Evolutionary conservation across 2,797 vertebrate species (phyloP).

Genomic region (Acrossocheilus wenchowensis): DNA sequence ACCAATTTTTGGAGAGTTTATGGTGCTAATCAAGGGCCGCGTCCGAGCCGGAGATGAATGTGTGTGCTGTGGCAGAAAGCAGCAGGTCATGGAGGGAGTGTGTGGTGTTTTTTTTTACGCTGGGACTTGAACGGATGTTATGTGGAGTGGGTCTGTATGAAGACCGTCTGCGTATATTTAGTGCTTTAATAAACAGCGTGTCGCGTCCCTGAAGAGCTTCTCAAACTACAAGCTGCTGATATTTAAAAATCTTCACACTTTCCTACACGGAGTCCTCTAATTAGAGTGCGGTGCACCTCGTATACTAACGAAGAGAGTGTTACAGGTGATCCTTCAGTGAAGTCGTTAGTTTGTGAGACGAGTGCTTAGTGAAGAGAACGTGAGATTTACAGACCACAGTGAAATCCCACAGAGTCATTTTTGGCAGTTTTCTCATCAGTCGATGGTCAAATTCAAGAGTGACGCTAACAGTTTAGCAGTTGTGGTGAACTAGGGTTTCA

Average conservation of each 20-base stretch:
- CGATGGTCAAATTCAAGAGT: neutral
- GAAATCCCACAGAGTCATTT: neutral
- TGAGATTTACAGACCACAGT: neutral
- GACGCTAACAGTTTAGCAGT: neutral
- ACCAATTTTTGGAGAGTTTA: conserved; percentile 76
- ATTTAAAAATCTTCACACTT: conserved; percentile 5
- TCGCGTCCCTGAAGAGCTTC: neutral
- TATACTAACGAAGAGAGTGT: neutral
- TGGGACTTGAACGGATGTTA: neutral
- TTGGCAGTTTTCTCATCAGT: neutral
- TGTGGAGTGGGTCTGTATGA: neutral
- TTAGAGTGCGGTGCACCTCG: neutral
- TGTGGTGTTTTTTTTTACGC: conserved; percentile 25
- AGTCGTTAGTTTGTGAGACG: neutral
- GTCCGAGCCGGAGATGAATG: conserved; percentile 73
- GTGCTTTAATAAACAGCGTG: conserved; percentile 3
- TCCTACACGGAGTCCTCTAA: neutral
- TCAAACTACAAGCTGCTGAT: conserved; percentile 1
- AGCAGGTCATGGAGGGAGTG: conserved; percentile 60
- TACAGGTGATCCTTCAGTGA: neutral
- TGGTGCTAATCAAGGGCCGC: conserved; percentile 76
- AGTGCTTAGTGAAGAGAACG: neutral
- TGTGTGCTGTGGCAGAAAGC: conserved; percentile 61
- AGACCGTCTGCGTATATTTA: conserved; percentile 5
- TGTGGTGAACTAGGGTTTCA: neutral